These are phyloP conservation scores for Ispidina lecontei DNA, from an alignment of 2,797 vertebrate species.

Conservation along the genomic window DNA sequence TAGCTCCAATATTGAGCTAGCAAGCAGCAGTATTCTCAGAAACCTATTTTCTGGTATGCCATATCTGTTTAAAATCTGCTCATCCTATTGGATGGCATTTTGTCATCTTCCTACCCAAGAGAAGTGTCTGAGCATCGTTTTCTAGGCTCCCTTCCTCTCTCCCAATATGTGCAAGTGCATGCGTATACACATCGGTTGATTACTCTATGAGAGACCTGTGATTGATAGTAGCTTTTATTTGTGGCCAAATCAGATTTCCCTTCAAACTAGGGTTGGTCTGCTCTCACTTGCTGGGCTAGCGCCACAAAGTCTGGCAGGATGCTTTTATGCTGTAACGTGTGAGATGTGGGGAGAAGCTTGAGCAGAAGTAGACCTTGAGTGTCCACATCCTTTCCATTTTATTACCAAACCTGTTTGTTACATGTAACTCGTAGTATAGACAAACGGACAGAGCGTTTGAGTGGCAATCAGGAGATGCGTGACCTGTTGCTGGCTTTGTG, in stretches of 20 bases:
- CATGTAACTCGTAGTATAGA: fast-evolving
- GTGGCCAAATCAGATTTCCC: neutral
- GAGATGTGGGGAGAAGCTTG: neutral
- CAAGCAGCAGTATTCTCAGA: neutral
- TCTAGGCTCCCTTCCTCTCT: neutral
- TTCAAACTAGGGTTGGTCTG: neutral
- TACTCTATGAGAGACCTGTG: neutral
- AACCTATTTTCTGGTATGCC: neutral
- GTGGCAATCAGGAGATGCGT: neutral
- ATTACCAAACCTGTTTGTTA: neutral
- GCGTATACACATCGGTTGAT: neutral
- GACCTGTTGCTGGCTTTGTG: neutral
- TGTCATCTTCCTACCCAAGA: neutral
- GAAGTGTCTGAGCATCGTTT: neutral
- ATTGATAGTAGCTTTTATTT: neutral
- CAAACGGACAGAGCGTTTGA: neutral
- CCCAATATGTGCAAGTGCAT: fast-evolving
- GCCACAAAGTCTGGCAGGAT: neutral
- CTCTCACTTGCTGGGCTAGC: neutral
- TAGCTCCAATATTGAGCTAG: neutral
- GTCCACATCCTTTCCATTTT: neutral
- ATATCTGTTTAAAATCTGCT: neutral
- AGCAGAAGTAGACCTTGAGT: neutral
- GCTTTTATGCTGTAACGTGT: neutral
- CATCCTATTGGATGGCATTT: neutral